Evolutionary conservation across 2,888 invertebrate species (phyloP).

Genomic region (Caenorhabditis sulstoni): DNA sequence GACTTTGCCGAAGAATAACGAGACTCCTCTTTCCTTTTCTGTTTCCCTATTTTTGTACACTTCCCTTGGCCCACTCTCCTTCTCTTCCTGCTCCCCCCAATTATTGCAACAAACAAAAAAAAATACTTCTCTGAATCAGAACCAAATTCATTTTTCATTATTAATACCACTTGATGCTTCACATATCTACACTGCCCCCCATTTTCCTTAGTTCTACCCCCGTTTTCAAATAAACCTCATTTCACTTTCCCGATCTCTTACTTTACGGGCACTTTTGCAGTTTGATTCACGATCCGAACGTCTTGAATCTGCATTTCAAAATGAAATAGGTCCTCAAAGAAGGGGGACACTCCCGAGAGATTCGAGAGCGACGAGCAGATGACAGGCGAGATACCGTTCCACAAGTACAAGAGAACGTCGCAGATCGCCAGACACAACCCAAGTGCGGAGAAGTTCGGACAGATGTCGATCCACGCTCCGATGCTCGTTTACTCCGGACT

Average conservation of each 20-base stretch:
- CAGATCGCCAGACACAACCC: constrained; percentile 30
- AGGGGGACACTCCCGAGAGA: constrained; percentile 15
- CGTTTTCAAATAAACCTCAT: constrained; percentile 9
- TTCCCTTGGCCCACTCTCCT: constrained; percentile 15
- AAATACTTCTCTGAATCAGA: constrained; percentile 50
- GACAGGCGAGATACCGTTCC: constrained; percentile 22
- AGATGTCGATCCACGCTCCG: constrained; percentile 46
- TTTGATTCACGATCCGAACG: constrained; percentile 28
- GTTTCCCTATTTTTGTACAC: constrained; percentile 36
- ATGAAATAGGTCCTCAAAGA: constrained; percentile 49
- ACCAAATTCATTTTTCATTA: constrained; percentile 31
- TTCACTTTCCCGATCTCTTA: not conserved
- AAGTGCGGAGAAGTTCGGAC: constrained; percentile 50
- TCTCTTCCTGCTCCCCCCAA: too few relatives aligned
- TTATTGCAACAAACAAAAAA: not conserved
- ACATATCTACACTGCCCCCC: constrained; percentile 50
- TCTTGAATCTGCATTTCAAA: constrained; percentile 32
- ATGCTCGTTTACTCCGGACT: constrained; percentile 21
- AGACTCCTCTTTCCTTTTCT: not conserved
- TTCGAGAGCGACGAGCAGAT: constrained; percentile 35
- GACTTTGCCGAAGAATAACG: constrained; percentile 67
- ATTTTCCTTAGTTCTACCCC: constrained; percentile 3
- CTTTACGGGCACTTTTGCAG: not conserved
- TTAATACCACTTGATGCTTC: not conserved
- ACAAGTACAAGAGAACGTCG: constrained; percentile 39